Conservation (phyloP, 1,140 invertebrate species). For the Sminthurinus signatus region DNA sequence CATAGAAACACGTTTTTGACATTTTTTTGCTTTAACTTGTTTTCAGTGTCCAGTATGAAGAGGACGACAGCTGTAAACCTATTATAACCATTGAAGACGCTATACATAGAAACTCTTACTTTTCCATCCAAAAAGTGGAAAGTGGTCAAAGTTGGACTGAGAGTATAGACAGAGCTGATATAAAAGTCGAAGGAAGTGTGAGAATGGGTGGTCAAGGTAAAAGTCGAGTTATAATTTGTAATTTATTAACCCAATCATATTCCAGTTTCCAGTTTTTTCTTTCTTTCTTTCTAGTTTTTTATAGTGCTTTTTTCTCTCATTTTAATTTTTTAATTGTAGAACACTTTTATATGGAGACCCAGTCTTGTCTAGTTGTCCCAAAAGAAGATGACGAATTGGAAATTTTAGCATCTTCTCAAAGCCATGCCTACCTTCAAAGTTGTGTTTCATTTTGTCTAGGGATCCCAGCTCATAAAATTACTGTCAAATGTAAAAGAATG, state of each 20-base stretch:
- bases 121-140: not conserved
- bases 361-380: constrained; percentile 48
- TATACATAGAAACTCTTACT: constrained; percentile 20
- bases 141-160: constrained; percentile 43
- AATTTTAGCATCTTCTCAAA: constrained; percentile 49
- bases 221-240: too few species aligned
- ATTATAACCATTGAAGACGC: constrained; percentile 44
- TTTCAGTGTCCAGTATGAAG: constrained; percentile 44
- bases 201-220: constrained; percentile 53
- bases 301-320: too few species aligned
- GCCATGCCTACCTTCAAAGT: constrained; percentile 47
- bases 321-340: too few species aligned
- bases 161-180: constrained; percentile 43
- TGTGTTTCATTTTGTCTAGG: constrained; percentile 44
- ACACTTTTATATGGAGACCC: constrained; percentile 56
- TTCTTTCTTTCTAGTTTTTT: too few species aligned
- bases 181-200: constrained; percentile 45
- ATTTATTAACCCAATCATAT: too few species aligned
- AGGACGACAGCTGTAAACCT: constrained; percentile 42
- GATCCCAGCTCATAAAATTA: constrained; percentile 48
- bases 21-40: too few species aligned
- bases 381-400: constrained; percentile 52
- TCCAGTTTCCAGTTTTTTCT: too few species aligned
- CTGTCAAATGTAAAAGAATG: constrained; percentile 45
- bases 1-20: too few species aligned